Evolutionary conservation across 2,888 invertebrate genomes (phyloP).

Genomic region (Griposia aprilina): DNA sequence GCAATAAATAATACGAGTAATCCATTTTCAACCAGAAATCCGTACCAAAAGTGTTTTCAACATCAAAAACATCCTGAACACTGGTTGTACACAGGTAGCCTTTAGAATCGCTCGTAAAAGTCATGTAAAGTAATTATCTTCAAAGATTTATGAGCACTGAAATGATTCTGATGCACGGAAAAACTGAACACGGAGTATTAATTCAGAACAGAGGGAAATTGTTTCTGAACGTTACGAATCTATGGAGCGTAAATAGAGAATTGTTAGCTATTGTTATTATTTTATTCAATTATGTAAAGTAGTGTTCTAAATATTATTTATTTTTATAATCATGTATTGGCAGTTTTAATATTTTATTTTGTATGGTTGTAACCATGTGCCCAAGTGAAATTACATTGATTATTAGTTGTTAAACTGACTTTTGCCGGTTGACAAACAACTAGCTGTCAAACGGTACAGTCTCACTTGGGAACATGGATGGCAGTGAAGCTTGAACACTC

Average conservation of each 20-base stretch:
- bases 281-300: no score
- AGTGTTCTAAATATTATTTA: no score
- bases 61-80: constrained; percentile 45
- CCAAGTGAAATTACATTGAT: no score
- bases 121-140: constrained; percentile 61
- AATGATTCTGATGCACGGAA: constrained; percentile 42
- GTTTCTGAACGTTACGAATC: not conserved
- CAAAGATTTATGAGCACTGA: constrained; percentile 49
- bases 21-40: not conserved
- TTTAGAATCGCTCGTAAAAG: constrained; percentile 53
- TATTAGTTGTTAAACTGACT: no score
- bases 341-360: no score
- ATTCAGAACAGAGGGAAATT: constrained; percentile 20
- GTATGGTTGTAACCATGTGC: no score
- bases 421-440: no score
- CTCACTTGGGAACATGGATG: no score
- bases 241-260: not conserved
- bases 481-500: no score
- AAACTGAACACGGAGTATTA: constrained; percentile 39
- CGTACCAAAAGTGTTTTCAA: constrained; percentile 22
- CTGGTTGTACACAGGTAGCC: constrained; percentile 41
- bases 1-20: constrained; percentile 8
- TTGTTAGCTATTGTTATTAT: no score
- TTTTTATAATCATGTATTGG: no score
- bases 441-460: no score